A percentile compares a stretch with the other conserved stretches of the same genome.
phyloP scores from a whole-genome alignment of 2,888 invertebrate genomes.

The Xestia c-nigrum region DNA sequence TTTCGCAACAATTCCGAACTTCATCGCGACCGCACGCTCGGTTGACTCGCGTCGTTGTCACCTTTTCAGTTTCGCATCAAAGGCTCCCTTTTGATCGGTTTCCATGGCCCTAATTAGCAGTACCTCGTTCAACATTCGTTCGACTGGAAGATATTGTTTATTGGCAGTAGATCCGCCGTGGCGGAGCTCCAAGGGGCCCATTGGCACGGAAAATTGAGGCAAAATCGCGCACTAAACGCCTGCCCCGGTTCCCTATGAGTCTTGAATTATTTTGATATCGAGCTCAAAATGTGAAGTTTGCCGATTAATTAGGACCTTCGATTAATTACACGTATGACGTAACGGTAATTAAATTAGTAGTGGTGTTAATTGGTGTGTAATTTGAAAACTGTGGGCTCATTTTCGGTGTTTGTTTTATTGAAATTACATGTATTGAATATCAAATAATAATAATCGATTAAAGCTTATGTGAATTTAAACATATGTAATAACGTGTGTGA shows the following conservation, averaged over 20 bases:
- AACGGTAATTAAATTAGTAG: constrained; percentile 48
- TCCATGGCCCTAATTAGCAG: constrained; percentile 88
- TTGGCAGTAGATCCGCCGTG: constrained; percentile 85
- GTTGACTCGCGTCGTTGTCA: constrained; percentile 79
- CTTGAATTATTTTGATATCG: constrained; percentile 70
- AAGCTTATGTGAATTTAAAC: neutral
- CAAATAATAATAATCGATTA: neutral
- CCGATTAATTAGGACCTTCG: constrained; percentile 56
- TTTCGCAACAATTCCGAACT: constrained; percentile 59
- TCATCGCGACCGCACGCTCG: constrained; percentile 69
- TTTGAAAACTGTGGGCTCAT: constrained; percentile 9
- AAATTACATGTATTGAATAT: neutral
- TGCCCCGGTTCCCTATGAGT: constrained; percentile 72
- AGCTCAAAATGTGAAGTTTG: constrained; percentile 53
- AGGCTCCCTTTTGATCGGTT: constrained; percentile 86
- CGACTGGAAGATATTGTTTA: constrained; percentile 89
- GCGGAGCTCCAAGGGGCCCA: constrained; percentile 75
- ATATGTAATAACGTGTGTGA: neutral
- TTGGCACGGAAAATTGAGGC: constrained; percentile 89
- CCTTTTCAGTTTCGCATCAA: constrained; percentile 88
- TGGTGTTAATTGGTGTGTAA: constrained; percentile 48
- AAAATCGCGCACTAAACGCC: constrained; percentile 79
- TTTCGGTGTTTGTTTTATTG: constrained; percentile 21
- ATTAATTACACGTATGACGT: constrained; percentile 57
- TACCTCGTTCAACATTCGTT: constrained; percentile 81